These are phyloP conservation scores for Neoitamus cyanurus DNA, from an alignment of 2,888 invertebrate genomes.

Conservation along the genomic window DNA sequence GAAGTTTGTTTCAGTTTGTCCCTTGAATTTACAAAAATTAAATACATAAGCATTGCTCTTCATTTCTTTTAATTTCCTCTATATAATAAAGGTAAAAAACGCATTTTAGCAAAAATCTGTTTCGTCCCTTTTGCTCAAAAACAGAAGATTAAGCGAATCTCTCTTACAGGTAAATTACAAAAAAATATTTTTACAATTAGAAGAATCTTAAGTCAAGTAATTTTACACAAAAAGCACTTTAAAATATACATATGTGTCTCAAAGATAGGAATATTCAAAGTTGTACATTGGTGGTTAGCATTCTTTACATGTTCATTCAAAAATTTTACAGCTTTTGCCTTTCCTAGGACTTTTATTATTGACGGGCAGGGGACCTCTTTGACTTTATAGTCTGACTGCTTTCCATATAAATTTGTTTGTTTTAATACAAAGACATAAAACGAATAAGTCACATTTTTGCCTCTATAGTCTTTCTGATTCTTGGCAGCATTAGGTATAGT, in stretches of 20 bases:
- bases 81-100: not conserved
- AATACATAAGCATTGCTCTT: not conserved
- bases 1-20: conserved; percentile 8
- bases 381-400: not conserved
- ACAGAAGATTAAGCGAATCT: conserved; percentile 31
- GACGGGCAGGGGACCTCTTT: not conserved
- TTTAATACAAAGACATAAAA: not conserved
- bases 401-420: not conserved
- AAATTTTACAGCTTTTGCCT: conserved; percentile 6
- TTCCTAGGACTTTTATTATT: conserved; percentile 1
- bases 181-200: conserved; percentile 26
- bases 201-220: conserved; percentile 16
- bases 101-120: conserved; percentile 36
- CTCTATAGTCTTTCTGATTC: too few species aligned
- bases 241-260: conserved; percentile 33
- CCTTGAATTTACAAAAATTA: not conserved
- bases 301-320: conserved; percentile 21
- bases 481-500: too few species aligned
- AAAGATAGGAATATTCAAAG: conserved; percentile 46
- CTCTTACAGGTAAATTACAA: not conserved
- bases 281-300: conserved; percentile 50
- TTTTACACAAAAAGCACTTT: conserved; percentile 24
- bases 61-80: not conserved
- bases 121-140: conserved; percentile 26
- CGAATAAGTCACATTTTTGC: too few species aligned